A percentile compares a stretch with the other conserved stretches of the same genome.
These are phyloP conservation scores for Sebastolobus alascanus DNA, from an alignment of 2,797 vertebrate species.

Conservation along the genomic window DNA sequence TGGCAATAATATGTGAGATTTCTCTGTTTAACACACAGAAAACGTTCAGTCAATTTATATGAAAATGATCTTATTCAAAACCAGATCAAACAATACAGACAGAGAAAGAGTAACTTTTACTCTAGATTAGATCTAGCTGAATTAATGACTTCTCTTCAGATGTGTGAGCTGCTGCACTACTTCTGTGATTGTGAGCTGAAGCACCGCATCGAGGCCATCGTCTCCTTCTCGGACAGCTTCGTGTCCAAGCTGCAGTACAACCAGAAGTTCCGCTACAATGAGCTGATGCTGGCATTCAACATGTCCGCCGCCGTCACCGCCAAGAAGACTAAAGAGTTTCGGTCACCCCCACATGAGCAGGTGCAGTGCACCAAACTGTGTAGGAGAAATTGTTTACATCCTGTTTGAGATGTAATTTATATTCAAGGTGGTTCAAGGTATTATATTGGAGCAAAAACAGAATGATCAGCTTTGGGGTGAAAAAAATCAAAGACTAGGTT, in stretches of 20 bases:
- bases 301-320: slow-evolving; percentile 99
- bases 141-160: slow-evolving; percentile 78
- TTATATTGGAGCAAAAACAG: slow-evolving; percentile 3
- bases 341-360: slow-evolving; percentile 98
- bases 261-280: slow-evolving; percentile 98
- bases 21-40: neutral
- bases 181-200: slow-evolving; percentile 99
- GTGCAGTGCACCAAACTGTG: slow-evolving; percentile 70
- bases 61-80: neutral
- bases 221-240: slow-evolving; percentile 94
- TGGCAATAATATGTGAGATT: neutral
- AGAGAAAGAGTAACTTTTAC: neutral
- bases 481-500: slow-evolving; percentile 10
- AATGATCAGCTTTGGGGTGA: neutral
- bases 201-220: slow-evolving; percentile 96
- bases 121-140: neutral
- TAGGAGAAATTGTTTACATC: slow-evolving; percentile 4
- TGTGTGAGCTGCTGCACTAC: slow-evolving; percentile 98
- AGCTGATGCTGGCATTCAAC: slow-evolving; percentile 98
- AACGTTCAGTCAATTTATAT: neutral
- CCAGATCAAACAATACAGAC: neutral
- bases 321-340: slow-evolving; percentile 97
- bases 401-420: slow-evolving; percentile 24
- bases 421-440: slow-evolving; percentile 20
- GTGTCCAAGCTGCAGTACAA: slow-evolving; percentile 97